phyloP scores from a whole-genome alignment of 2,113 vertebrate genomes.

The Microtus oregoni region DNA sequence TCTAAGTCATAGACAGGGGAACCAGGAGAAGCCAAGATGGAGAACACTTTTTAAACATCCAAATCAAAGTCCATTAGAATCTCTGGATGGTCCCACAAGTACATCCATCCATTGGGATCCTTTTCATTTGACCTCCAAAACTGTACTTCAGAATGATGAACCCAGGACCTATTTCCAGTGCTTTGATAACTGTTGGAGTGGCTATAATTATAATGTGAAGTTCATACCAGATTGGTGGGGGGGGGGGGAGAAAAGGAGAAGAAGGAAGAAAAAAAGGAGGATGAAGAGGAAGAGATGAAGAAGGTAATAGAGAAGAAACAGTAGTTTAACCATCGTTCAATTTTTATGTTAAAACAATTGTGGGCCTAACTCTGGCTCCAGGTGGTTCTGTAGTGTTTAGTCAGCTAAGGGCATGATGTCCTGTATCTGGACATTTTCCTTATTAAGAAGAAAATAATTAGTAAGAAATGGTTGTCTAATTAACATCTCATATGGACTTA shows the following conservation, averaged over 20 bases:
- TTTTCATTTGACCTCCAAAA: not conserved
- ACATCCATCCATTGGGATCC: not conserved
- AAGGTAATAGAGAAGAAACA: rapidly evolving
- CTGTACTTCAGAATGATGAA: not conserved
- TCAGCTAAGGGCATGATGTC: not conserved
- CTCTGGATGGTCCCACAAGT: not conserved
- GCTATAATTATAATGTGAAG: not conserved
- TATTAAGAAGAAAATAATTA: not conserved
- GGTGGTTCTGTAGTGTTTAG: not conserved
- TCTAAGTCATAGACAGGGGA: not conserved
- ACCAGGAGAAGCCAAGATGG: not conserved
- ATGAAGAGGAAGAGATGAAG: not conserved
- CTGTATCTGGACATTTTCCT: not conserved
- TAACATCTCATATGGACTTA: not conserved
- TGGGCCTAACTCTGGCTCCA: not conserved
- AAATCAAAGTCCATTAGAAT: not conserved
- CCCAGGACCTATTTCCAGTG: not conserved
- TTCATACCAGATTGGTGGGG: not conserved
- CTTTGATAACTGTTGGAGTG: not conserved
- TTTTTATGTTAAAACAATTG: not conserved
- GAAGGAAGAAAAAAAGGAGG: no score
- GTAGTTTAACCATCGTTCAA: not conserved
- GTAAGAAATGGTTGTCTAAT: not conserved
- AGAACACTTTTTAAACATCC: not conserved
- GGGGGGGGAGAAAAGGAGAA: no score